A percentile compares a stretch with the other conserved stretches of the same genome.
Conservation (phyloP, 1,140 invertebrate species). For the Chironomus striatipennis region DNA sequence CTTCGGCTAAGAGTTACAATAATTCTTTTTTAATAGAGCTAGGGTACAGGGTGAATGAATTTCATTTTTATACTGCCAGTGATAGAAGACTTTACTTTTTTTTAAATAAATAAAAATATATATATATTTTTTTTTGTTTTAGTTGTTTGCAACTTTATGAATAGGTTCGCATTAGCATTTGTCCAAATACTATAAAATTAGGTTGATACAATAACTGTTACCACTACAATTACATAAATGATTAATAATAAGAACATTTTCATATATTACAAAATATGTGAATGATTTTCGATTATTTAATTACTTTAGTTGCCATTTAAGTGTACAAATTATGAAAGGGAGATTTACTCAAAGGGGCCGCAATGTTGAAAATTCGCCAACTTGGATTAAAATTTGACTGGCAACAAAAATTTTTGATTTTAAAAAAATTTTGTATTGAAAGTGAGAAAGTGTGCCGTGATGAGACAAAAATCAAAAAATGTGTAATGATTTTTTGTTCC, state of each 20-base stretch:
- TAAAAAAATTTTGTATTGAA: too few species aligned
- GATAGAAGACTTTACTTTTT: not conserved
- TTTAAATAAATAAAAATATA: too few species aligned
- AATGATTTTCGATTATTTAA: too few species aligned
- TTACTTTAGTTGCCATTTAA: not conserved
- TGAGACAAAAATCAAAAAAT: too few species aligned
- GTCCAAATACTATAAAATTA: not conserved
- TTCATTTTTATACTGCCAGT: not conserved
- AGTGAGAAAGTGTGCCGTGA: too few species aligned
- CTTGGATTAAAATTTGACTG: too few species aligned
- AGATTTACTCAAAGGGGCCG: not conserved
- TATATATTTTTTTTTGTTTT: conserved; percentile 1
- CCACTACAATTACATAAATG: not conserved
- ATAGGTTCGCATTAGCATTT: not conserved
- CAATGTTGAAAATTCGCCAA: too few species aligned
- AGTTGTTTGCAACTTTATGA: not conserved
- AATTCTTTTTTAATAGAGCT: too few species aligned
- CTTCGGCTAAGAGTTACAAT: too few species aligned
- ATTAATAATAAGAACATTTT: not conserved
- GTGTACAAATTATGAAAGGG: not conserved
- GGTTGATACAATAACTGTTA: conserved; percentile 4
- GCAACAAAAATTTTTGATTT: too few species aligned
- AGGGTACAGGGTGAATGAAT: too few species aligned
- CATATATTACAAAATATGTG: not conserved
- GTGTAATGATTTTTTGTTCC: too few species aligned